These are phyloP conservation scores for Hypsopygia costalis DNA, from an alignment of 2,888 invertebrate species.

Conservation along the genomic window DNA sequence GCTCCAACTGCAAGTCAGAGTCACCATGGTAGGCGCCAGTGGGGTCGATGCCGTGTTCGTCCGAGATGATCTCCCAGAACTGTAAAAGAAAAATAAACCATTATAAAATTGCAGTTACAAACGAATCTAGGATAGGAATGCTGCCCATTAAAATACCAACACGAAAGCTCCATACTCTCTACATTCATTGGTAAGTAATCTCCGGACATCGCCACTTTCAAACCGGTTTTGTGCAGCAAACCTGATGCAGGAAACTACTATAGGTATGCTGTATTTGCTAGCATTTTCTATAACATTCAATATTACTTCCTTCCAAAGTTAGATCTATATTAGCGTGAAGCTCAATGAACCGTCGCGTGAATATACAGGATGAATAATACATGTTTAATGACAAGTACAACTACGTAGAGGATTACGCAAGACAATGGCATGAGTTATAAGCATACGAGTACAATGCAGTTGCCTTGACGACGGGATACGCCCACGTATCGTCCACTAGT, in stretches of 20 bases:
- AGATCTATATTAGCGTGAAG: slow-evolving; percentile 29
- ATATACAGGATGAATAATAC: slow-evolving; percentile 63
- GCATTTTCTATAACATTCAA: background rate
- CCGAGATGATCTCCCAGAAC: slow-evolving; percentile 97
- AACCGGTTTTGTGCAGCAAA: slow-evolving; percentile 50
- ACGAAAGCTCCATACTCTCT: slow-evolving; percentile 49
- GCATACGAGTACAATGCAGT: slow-evolving; percentile 35
- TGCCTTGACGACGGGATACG: slow-evolving; percentile 54
- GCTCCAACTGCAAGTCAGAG: slow-evolving; percentile 93
- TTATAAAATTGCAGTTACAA: slow-evolving; percentile 74
- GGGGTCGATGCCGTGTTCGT: slow-evolving; percentile 96
- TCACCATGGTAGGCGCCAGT: slow-evolving; percentile 94
- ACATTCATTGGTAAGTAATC: slow-evolving; percentile 39
- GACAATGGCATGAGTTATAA: slow-evolving; percentile 57
- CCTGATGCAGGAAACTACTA: slow-evolving; percentile 13
- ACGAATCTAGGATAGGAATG: slow-evolving; percentile 30
- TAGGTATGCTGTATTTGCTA: slow-evolving; percentile 1
- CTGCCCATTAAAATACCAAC: slow-evolving; percentile 55
- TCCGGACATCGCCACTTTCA: slow-evolving; percentile 47
- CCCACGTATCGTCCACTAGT: slow-evolving; percentile 57
- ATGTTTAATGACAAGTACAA: slow-evolving; percentile 48
- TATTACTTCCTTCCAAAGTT: slow-evolving; percentile 1
- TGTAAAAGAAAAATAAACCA: slow-evolving; percentile 83
- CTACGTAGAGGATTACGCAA: slow-evolving; percentile 56
- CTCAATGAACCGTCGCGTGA: slow-evolving; percentile 59